A percentile compares a stretch with the other conserved stretches of the same genome.
Evolutionary conservation across 2,113 vertebrate genomes (phyloP).

Genomic region (Dermatemys mawii): DNA sequence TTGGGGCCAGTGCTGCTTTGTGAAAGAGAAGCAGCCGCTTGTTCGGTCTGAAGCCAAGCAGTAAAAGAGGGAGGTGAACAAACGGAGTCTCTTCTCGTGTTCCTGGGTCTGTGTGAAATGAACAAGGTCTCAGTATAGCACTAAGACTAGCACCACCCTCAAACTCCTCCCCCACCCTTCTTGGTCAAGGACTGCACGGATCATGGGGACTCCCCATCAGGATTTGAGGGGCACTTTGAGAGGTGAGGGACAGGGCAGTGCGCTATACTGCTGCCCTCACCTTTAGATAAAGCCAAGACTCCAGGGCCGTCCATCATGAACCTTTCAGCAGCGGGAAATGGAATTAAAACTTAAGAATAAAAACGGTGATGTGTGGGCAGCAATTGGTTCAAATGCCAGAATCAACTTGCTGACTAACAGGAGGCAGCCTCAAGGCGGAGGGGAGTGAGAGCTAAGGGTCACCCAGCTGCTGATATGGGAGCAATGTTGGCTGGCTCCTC

Average conservation of each 20-base stretch:
- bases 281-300: rapidly evolving
- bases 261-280: neutral
- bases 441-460: neutral
- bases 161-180: neutral
- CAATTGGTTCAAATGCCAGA: neutral
- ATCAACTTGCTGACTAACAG: neutral
- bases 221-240: neutral
- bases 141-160: neutral
- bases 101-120: neutral
- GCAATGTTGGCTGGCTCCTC: neutral
- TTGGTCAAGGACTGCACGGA: neutral
- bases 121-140: neutral
- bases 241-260: neutral
- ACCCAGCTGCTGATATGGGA: neutral
- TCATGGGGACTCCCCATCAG: neutral
- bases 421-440: neutral
- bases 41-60: neutral
- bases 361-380: neutral
- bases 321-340: neutral
- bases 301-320: rapidly evolving
- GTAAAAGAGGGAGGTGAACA: neutral
- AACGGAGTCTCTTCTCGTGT: neutral
- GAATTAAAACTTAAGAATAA: neutral
- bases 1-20: neutral
- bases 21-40: neutral